Base-by-base conservation (phyloP, 2,113 vertebrate genomes). In the Hystrix cristata region DNA sequence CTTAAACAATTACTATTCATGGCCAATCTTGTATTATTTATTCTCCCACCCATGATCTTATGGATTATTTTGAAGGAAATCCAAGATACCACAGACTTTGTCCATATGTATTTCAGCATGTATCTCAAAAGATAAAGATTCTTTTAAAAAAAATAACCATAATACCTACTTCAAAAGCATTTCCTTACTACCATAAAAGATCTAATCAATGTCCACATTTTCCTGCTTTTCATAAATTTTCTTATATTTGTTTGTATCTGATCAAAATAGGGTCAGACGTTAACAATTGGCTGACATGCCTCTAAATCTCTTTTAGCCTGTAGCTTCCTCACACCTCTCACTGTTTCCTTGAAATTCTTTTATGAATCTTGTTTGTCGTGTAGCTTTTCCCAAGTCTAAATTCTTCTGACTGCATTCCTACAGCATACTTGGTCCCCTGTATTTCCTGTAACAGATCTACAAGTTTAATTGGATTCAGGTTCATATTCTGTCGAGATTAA, bases 11-110 rank as follows among this genome's bases (percentile, higher is more conserved):
- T 74, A 64, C n/a, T 87, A 31, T 8, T 78, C 21, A 11, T 62
- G 34, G 23, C 48, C 76, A 62, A 43, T 79, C 48, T 59, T 74
- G 4, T 34, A 38, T 87, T 95, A 83, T 76, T 81, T 82, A 81
- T 0, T 13, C 19, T 88, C 62, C 43, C 5, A 51, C 25, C 19
- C 46, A 38, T 0, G 38, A 60, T 31, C 29, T 51, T 91, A 86
- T 65, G 71, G 19, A 23, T 85, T 96, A 60, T 90, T 84, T 60
- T 65, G 38, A 95, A 95, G 60, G 55, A 43, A 95, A 91, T 82
- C 48, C 19, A 95, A 78, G 72, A 82, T 76, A 69, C 74, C n/a
- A 48, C 13, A 84, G 43, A 74, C 27, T 93, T 71, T 14, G 87
- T 65, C 14, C 8, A 48, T 65, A 55, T 62, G n/a, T 53, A 87